Conservation (phyloP, 1,140 invertebrate genomes). For the Rhizoglyphus robini region DNA sequence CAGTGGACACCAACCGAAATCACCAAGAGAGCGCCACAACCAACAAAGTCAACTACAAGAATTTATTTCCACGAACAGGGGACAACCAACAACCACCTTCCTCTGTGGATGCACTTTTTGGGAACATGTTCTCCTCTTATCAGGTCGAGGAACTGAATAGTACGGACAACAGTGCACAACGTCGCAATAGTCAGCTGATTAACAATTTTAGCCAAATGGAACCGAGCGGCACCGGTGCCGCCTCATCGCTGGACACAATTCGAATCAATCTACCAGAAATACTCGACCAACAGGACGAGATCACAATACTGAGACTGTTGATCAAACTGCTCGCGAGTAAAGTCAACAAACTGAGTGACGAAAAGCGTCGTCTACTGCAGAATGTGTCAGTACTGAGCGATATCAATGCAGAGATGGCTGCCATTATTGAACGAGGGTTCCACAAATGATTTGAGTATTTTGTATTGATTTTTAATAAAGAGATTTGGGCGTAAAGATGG, state of each 20-base stretch:
- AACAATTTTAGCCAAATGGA: too few relatives aligned
- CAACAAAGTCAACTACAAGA: neutral
- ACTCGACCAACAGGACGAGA: neutral
- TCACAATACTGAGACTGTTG: neutral
- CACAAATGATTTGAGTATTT: neutral
- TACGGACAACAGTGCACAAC: too few relatives aligned
- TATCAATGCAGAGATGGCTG: neutral
- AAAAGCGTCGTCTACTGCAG: neutral
- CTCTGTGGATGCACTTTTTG: neutral
- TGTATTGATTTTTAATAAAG: too few relatives aligned
- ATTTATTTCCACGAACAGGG: neutral
- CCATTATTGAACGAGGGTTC: neutral
- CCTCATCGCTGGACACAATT: neutral
- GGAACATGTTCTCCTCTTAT: too few relatives aligned
- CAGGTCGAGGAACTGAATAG: too few relatives aligned
- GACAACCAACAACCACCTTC: too few relatives aligned
- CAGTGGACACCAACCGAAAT: too few relatives aligned
- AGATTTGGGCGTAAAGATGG: too few relatives aligned
- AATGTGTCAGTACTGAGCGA: neutral
- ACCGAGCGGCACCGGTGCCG: neutral
- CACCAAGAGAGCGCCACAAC: too few relatives aligned
- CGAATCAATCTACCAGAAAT: conserved; percentile 9
- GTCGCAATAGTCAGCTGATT: too few relatives aligned
- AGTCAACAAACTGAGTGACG: conserved; percentile 1
- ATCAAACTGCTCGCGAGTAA: neutral